Base-by-base conservation (phyloP, 2,888 invertebrate species). In the Gasteruption jaculator region DNA sequence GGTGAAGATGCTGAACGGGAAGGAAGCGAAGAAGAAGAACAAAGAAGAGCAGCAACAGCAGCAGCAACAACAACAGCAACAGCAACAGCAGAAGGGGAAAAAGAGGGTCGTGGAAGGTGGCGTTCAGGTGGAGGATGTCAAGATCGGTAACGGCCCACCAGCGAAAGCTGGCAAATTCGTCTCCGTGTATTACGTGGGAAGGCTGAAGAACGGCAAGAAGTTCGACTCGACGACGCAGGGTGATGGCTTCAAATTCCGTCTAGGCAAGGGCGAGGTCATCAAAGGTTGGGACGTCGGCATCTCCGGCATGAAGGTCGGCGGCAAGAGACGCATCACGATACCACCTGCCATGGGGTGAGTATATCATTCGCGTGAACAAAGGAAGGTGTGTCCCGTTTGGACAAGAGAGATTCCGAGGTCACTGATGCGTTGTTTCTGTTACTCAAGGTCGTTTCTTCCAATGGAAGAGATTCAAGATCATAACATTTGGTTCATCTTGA, bases 231-330 rank as follows among this genome's bases (percentile, higher is more conserved):
- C 80, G 33, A 73, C 71, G 20, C 77, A 81, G 52, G 92, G 92
- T 1, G 81, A 83, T 14, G 91, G 91, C 1, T 91, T 92, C 71
- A 85, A 84, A 70, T 93, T 94, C 74, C 76, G 81, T 16, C 73
- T 94, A 10, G 93, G 93, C 0, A 79, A 78, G 33, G 84, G 85
- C 48, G 91, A 92, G 68, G 92, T 93, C 1, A 92, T 94, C 61
- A 83, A 83, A 55, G 93, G 90, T 10, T 93, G 91, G 93, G 93
- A 94, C 61, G 72, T 85, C 24, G 94, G 91, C 36, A 74, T 93
- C n/a, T 73, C 73, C 26, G 93, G 94, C 34, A 95, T 96, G 95
- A 91, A 89, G 73, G 84, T 91, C 43, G 94, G 94, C 21, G 94
- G 93, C 54, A 92, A 91, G 72, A 79, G 95, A 64, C 82, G 81